Percentiles rank a stretch among this genome's conserved stretches.
Evolutionary conservation across 2,888 invertebrate species (phyloP).

Genomic region (Caenorhabditis wallacei): DNA sequence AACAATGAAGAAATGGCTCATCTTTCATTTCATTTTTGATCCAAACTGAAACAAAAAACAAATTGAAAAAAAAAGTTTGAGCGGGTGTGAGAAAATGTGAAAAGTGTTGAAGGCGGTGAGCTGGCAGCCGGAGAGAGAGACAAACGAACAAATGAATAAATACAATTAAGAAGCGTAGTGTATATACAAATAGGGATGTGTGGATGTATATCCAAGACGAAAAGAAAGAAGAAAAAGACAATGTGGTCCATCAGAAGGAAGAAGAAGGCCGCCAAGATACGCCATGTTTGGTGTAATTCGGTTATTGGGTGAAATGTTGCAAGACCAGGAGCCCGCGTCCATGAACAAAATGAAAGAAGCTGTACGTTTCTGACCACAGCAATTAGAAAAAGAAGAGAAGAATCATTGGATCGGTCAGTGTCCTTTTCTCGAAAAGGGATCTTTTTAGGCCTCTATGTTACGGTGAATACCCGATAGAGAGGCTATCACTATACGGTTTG

Average conservation of each 20-base stretch:
- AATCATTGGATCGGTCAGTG: neutral
- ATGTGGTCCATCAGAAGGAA: conserved; percentile 47
- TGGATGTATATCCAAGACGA: conserved; percentile 13
- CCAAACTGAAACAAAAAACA: conserved; percentile 7
- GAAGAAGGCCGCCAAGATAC: conserved; percentile 34
- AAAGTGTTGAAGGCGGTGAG: conserved; percentile 30
- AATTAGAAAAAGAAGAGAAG: conserved; percentile 11
- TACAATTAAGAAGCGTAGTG: conserved; percentile 63
- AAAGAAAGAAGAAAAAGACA: conserved; percentile 21
- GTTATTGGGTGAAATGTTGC: conserved; percentile 59
- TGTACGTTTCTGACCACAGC: conserved; percentile 36
- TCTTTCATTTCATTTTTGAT: conserved; percentile 41
- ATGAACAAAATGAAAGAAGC: conserved; percentile 23
- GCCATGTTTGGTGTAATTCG: conserved; percentile 63
- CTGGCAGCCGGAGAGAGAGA: conserved; percentile 19
- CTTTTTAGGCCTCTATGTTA: too few species aligned
- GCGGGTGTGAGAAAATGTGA: conserved; percentile 23
- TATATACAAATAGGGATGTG: conserved; percentile 49
- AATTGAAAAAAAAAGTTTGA: neutral
- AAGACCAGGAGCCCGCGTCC: conserved; percentile 3
- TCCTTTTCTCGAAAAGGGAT: neutral
- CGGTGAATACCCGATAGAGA: too few species aligned
- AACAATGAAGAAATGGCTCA: conserved; percentile 17
- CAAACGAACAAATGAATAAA: conserved; percentile 66
- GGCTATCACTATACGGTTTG: too few species aligned